phyloP scores from a whole-genome alignment of 1,140 invertebrate species.

The Xylocopa sonorina region DNA sequence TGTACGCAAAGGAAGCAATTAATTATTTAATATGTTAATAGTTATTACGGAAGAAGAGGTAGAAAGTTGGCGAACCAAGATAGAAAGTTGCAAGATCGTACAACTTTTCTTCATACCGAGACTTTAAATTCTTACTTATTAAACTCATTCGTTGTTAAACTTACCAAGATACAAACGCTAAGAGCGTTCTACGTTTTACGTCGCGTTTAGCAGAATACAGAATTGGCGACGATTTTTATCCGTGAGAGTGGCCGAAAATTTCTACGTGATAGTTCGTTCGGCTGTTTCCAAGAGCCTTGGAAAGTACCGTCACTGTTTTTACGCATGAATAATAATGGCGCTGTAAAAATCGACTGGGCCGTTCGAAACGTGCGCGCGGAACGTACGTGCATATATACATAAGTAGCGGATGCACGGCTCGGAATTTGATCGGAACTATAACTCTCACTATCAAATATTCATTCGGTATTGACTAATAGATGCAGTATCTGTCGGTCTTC shows the following conservation, averaged over 20 bases:
- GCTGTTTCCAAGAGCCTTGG: no score
- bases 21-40: slow-evolving; percentile 27
- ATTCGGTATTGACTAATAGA: slow-evolving; percentile 76
- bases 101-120: background rate
- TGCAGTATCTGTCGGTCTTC: slow-evolving; percentile 67
- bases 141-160: background rate
- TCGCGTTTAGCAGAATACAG: no score
- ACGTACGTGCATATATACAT: slow-evolving; percentile 66
- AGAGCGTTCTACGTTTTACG: no score
- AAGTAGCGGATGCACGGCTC: slow-evolving; percentile 61
- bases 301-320: background rate
- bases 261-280: no score
- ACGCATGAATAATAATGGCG: slow-evolving; percentile 47
- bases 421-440: slow-evolving; percentile 75
- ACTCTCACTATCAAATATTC: slow-evolving; percentile 76
- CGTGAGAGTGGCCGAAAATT: no score
- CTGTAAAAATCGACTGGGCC: slow-evolving; percentile 49
- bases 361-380: slow-evolving; percentile 69
- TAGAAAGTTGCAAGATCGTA: background rate
- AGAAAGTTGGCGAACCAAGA: no score
- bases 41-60: background rate
- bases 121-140: no score
- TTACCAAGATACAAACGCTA: no score
- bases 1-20: slow-evolving; percentile 12
- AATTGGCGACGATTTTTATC: no score